phyloP scores from a whole-genome alignment of 2,113 vertebrate species.

The Vidua macroura region DNA sequence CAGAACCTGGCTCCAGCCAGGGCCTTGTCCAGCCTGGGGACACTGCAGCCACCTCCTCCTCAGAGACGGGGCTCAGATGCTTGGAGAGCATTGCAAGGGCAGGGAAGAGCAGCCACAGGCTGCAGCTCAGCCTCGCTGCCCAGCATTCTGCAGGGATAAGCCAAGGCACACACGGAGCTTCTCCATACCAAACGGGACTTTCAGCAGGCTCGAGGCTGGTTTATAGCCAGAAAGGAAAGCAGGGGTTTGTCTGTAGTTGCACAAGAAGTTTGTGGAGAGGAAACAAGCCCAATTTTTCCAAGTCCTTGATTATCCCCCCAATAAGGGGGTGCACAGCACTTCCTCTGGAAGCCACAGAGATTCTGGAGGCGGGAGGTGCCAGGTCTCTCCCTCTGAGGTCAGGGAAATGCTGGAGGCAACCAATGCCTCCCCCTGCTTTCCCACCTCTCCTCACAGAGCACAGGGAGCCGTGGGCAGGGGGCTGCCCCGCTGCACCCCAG shows the following conservation, averaged over 20 bases:
- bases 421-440: conserved; percentile 44
- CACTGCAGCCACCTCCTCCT: not conserved
- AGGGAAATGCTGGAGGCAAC: not conserved
- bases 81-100: not conserved
- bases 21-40: not conserved
- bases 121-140: not conserved
- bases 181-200: not conserved
- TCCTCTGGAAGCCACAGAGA: not conserved
- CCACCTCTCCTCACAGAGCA: not conserved
- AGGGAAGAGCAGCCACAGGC: not conserved
- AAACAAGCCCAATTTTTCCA: not conserved
- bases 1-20: not conserved
- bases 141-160: not conserved
- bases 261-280: not conserved
- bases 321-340: not conserved
- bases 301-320: not conserved
- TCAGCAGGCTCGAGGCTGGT: not conserved
- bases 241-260: not conserved
- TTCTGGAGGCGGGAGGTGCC: not conserved
- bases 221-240: not conserved
- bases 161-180: not conserved
- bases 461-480: conserved; percentile 5
- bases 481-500: conserved; percentile 3
- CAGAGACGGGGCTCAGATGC: not conserved
- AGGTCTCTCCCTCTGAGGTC: not conserved